A percentile compares a stretch with the other conserved stretches of the same genome.
These are phyloP conservation scores for Temnothorax curvispinosus DNA, from an alignment of 1,140 invertebrate genomes.

Conservation along the genomic window DNA sequence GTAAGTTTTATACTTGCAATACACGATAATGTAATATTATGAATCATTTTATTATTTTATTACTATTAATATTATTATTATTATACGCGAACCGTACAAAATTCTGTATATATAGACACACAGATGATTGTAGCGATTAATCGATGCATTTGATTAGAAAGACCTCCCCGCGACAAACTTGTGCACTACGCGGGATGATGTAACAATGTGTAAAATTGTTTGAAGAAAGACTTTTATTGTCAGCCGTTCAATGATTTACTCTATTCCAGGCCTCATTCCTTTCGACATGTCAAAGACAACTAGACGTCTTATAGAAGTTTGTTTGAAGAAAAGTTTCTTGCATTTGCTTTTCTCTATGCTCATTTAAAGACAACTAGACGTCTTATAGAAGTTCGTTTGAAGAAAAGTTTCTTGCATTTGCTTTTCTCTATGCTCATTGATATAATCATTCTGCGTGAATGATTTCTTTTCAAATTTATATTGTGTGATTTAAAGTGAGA, in stretches of 20 bases:
- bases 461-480: not conserved
- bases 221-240: slow-evolving; percentile 46
- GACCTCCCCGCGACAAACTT: not conserved
- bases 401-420: not conserved
- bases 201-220: slow-evolving; percentile 58
- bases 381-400: not conserved
- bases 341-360: not conserved
- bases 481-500: not conserved
- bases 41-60: slow-evolving; percentile 38
- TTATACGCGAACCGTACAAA: slow-evolving; percentile 21
- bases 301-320: not conserved
- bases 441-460: not conserved
- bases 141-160: slow-evolving; percentile 31
- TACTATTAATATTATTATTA: slow-evolving; percentile 46
- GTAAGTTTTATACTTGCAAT: slow-evolving; percentile 64
- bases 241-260: not conserved
- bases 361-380: not conserved
- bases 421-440: not conserved
- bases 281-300: not conserved
- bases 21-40: slow-evolving; percentile 25
- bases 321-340: not conserved
- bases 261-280: not conserved
- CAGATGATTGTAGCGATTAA: slow-evolving; percentile 36
- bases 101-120: slow-evolving; percentile 41
- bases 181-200: not conserved